Base-by-base conservation (phyloP, 2,797 vertebrate genomes). In the Myiothlypis chrysogaster region DNA sequence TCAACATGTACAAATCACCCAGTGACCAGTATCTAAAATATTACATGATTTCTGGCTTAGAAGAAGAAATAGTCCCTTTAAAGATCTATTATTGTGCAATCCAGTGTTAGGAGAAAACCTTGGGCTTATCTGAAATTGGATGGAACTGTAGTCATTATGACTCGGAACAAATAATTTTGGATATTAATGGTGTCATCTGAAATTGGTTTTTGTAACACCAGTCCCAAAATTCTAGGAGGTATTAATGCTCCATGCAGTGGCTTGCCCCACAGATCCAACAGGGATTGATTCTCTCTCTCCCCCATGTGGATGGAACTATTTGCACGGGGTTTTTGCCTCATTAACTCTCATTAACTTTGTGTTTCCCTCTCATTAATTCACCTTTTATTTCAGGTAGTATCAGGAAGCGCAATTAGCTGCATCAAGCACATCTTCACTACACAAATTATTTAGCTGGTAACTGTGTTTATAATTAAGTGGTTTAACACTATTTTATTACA, bases 401-500 rank as follows among this genome's bases (percentile, higher is more conserved):
- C 90, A 93, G 94, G 94, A 95, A 95, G 73, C 72, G 90, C 34
- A 96, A 95, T 94, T 96, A 96, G 73, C 61, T 61, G 77, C 94
- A 96, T 86, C 72, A 93, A 95, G 85, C 63, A 86, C 60, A 25
- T 76, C 93, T 94, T 57, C 35, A 28, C 61, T 83, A n/a, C 68
- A 53, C 61, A 88, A 91, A 95, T 95, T 88, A 90, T 95, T 93
- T 91, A 78, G 68, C 85, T 83, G 77, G 72, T 82, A 94, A 94
- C 90, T 83, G 34, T 91, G 66, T 89, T 89, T 94, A 87, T 95
- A 93, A 87, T 95, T 81, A 88, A 91, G 87, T 19, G 65, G 72
- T 93, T 94, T 94, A 59, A 72, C 70, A 94, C 14, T 16, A 44
- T 65, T 88, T 93, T 43, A 90, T 90, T 90, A 52, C 35, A 44